A percentile compares a stretch with the other conserved stretches of the same genome.
Evolutionary conservation across 2,797 vertebrate species (phyloP).

Genomic region (Silurus aristotelis): DNA sequence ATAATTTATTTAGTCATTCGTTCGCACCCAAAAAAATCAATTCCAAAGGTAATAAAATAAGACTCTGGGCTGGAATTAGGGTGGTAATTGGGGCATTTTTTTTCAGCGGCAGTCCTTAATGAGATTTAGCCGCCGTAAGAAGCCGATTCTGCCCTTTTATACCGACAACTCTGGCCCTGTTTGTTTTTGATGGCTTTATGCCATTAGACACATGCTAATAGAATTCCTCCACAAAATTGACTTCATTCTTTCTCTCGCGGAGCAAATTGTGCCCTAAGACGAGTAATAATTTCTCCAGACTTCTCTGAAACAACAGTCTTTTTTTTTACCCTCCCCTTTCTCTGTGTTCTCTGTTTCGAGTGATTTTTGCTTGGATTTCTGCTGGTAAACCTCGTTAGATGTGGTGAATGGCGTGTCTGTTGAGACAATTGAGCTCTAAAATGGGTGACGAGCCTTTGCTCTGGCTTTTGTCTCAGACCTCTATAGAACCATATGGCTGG

Average conservation of each 20-base stretch:
- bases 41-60: conserved; percentile 67
- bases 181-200: conserved; percentile 73
- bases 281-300: conserved; percentile 61
- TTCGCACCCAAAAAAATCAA: conserved; percentile 55
- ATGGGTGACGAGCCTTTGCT: conserved; percentile 28
- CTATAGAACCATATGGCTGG: conserved; percentile 41
- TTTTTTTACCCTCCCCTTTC: not conserved
- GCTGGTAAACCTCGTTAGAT: conserved; percentile 41
- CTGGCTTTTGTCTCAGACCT: conserved; percentile 22
- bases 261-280: conserved; percentile 68
- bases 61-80: conserved; percentile 71
- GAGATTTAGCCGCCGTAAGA: conserved; percentile 59
- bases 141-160: conserved; percentile 61
- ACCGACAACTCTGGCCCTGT: conserved; percentile 56
- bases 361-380: conserved; percentile 42
- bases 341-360: conserved; percentile 2
- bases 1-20: conserved; percentile 61
- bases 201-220: conserved; percentile 73
- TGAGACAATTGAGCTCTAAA: conserved; percentile 42
- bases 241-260: conserved; percentile 63
- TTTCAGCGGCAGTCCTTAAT: conserved; percentile 56
- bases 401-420: conserved; percentile 25
- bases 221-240: conserved; percentile 74
- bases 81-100: conserved; percentile 69
- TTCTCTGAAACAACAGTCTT: conserved; percentile 25